These are phyloP conservation scores for Elysia crispata DNA, from an alignment of 2,888 invertebrate species.

Conservation along the genomic window DNA sequence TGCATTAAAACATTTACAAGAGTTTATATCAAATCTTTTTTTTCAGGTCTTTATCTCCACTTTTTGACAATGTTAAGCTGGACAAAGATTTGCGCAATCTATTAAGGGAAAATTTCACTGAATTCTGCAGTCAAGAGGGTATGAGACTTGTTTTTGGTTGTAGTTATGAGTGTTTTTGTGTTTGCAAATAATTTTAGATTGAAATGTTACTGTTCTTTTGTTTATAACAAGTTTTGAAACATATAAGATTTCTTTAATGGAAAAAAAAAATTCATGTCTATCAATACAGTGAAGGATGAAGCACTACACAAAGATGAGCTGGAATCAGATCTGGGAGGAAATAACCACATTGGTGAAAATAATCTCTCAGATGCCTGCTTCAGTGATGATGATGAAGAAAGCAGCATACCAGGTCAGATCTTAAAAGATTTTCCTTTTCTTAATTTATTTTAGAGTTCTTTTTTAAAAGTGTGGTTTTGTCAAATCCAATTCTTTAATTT, in stretches of 20 bases:
- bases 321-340: slow-evolving; percentile 53
- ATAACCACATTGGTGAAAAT: slow-evolving; percentile 71
- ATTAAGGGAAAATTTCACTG: slow-evolving; percentile 93
- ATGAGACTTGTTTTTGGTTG: slow-evolving; percentile 49
- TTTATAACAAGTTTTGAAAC: too few relatives aligned
- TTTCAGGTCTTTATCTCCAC: slow-evolving; percentile 85
- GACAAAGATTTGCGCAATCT: slow-evolving; percentile 90
- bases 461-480: slow-evolving; percentile 44
- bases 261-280: too few relatives aligned
- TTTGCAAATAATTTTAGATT: too few relatives aligned
- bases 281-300: slow-evolving; percentile 30
- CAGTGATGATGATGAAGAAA: slow-evolving; percentile 90
- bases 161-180: background rate
- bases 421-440: background rate
- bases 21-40: too few relatives aligned
- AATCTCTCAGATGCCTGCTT: slow-evolving; percentile 85
- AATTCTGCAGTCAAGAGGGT: slow-evolving; percentile 87
- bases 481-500: too few relatives aligned
- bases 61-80: slow-evolving; percentile 92
- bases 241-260: too few relatives aligned
- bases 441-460: background rate
- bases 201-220: too few relatives aligned
- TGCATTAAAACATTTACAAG: too few relatives aligned
- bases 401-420: slow-evolving; percentile 41
- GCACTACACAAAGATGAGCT: slow-evolving; percentile 48